These are phyloP conservation scores for Trematomus loennbergii DNA, from an alignment of 2,113 vertebrate species.

Conservation along the genomic window DNA sequence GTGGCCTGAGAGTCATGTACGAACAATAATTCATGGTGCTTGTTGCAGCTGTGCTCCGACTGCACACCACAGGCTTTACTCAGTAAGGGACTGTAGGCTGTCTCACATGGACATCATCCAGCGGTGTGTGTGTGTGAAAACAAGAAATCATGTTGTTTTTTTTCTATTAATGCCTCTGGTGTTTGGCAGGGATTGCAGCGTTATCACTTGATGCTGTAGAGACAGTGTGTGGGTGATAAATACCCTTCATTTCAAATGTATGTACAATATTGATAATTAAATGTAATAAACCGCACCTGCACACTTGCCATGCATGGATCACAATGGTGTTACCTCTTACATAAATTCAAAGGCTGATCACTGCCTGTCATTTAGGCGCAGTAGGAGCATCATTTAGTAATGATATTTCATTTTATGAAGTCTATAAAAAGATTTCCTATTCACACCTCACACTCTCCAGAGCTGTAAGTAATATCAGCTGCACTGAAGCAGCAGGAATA, in stretches of 20 bases:
- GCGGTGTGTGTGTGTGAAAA: not conserved
- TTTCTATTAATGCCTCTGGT: not conserved
- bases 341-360: constrained; percentile 3
- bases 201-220: not conserved
- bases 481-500: not conserved
- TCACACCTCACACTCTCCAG: not conserved
- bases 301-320: not conserved
- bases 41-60: constrained; percentile 25
- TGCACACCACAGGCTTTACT: constrained; percentile 28
- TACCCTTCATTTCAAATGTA: not conserved
- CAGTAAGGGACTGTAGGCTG: constrained; percentile 35
- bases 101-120: constrained; percentile 32
- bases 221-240: not conserved
- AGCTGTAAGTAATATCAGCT: constrained; percentile 3
- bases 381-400: constrained; percentile 4
- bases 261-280: not conserved
- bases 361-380: not conserved
- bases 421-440: constrained; percentile 10
- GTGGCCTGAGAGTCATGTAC: not conserved
- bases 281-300: not conserved
- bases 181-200: constrained; percentile 3
- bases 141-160: not conserved
- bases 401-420: not conserved
- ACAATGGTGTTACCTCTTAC: not conserved
- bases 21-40: not conserved